phyloP scores from a whole-genome alignment of 2,888 invertebrate species.

The Endomychus coccineus region DNA sequence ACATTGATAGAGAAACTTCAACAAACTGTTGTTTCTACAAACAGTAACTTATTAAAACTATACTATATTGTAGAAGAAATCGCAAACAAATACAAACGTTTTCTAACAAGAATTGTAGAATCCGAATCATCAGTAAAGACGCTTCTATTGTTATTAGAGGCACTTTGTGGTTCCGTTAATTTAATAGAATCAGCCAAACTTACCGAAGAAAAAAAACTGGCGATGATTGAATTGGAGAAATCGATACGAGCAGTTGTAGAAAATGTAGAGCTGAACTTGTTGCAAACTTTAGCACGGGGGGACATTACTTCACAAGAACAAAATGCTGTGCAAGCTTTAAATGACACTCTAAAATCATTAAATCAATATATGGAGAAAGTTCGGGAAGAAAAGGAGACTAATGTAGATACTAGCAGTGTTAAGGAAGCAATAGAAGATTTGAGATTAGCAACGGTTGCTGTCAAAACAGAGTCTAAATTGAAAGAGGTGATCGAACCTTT shows the following conservation, averaged over 20 bases:
- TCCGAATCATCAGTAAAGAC: too few species aligned
- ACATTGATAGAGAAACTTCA: too few species aligned
- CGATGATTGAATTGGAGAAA: slow-evolving; percentile 33
- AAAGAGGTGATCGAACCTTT: slow-evolving; percentile 36
- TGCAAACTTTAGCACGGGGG: slow-evolving; percentile 18
- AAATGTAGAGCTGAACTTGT: slow-evolving; percentile 20
- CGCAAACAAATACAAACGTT: too few species aligned
- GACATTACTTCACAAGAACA: slow-evolving; percentile 30
- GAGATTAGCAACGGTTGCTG: slow-evolving; percentile 34
- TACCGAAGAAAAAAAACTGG: slow-evolving; percentile 20
- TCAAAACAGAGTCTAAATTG: slow-evolving; percentile 33
- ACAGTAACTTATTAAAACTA: too few species aligned
- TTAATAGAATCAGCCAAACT: slow-evolving; percentile 27
- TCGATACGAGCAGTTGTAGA: slow-evolving; percentile 30
- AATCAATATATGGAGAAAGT: slow-evolving; percentile 2
- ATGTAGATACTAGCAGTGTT: slow-evolving; percentile 25
- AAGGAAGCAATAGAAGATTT: slow-evolving; percentile 37
- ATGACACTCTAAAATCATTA: slow-evolving; percentile 17
- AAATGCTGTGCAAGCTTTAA: slow-evolving; percentile 30
- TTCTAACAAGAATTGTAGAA: too few species aligned
- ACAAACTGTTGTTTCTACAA: too few species aligned
- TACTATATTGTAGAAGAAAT: too few species aligned
- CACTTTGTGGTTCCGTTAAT: slow-evolving; percentile 30
- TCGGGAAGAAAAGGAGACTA: slow-evolving; percentile 1
- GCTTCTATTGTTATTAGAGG: too few species aligned